These are phyloP conservation scores for Chionis minor DNA, from an alignment of 2,113 vertebrate genomes.

Conservation along the genomic window DNA sequence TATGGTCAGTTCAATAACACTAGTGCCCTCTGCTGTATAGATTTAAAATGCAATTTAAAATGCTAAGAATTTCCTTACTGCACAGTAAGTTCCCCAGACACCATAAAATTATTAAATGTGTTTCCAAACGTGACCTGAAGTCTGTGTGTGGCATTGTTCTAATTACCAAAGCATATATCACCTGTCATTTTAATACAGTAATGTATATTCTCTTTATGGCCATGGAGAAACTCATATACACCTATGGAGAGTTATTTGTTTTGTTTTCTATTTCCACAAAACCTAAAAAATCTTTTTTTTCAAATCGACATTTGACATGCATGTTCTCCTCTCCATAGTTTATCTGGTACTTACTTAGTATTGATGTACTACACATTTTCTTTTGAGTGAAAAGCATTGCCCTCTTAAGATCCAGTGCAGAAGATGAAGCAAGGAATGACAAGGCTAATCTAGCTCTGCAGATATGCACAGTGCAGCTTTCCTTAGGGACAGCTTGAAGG, in stretches of 20 bases:
- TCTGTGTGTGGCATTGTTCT: background rate
- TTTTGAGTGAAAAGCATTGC: background rate
- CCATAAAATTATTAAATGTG: background rate
- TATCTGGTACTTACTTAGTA: background rate
- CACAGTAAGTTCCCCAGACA: background rate
- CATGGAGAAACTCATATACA: background rate
- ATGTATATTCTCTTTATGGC: background rate
- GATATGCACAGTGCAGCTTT: background rate
- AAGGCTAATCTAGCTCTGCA: background rate
- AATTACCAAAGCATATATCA: background rate
- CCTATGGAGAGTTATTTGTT: background rate
- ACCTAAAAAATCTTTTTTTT: background rate
- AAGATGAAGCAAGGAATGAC: background rate
- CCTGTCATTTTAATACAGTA: background rate
- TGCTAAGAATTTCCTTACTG: background rate
- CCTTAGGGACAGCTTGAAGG: background rate
- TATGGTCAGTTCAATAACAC: background rate
- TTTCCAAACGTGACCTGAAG: background rate
- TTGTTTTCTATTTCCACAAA: background rate
- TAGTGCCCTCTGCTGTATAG: constrained; percentile 53
- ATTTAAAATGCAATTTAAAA: background rate
- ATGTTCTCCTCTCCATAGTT: background rate
- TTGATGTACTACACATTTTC: background rate
- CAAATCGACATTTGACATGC: background rate
- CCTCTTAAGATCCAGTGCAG: background rate